Conservation (phyloP, 2,113 vertebrate species). For the Istiophorus platypterus region DNA sequence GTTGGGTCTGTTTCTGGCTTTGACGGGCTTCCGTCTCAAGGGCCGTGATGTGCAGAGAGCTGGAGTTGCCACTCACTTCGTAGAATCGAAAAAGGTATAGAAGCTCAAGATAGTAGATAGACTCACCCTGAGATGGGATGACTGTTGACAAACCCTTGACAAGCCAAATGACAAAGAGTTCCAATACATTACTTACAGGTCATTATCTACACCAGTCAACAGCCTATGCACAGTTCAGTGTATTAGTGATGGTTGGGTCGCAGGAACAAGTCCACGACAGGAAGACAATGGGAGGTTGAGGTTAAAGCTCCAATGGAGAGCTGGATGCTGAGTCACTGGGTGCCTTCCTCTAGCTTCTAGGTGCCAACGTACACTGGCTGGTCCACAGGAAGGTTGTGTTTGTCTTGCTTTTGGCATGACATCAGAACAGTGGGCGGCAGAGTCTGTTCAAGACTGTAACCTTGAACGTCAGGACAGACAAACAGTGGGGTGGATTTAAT, state of each 20-base stretch:
- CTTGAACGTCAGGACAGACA: slow-evolving; percentile 25
- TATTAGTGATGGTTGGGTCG: neutral
- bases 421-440: slow-evolving; percentile 48
- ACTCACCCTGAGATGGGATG: no score
- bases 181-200: neutral
- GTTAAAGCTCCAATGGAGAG: slow-evolving; percentile 20
- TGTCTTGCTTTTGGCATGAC: slow-evolving; percentile 34
- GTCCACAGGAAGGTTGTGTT: slow-evolving; percentile 35
- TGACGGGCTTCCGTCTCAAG: slow-evolving; percentile 93
- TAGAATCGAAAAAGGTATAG: slow-evolving; percentile 91
- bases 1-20: slow-evolving; percentile 90
- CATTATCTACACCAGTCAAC: neutral
- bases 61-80: slow-evolving; percentile 95
- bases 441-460: slow-evolving; percentile 25
- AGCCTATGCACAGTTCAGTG: neutral
- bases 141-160: neutral
- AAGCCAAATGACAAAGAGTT: neutral
- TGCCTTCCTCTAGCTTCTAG: slow-evolving; percentile 11
- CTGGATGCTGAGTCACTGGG: slow-evolving; percentile 41
- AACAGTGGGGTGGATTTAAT: slow-evolving; percentile 5
- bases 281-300: neutral
- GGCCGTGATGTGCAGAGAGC: slow-evolving; percentile 91
- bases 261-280: neutral
- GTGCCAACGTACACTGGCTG: slow-evolving; percentile 13
- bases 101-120: neutral